Evolutionary conservation across 2,113 vertebrate species (phyloP).

Genomic region (Penelope pileata): DNA sequence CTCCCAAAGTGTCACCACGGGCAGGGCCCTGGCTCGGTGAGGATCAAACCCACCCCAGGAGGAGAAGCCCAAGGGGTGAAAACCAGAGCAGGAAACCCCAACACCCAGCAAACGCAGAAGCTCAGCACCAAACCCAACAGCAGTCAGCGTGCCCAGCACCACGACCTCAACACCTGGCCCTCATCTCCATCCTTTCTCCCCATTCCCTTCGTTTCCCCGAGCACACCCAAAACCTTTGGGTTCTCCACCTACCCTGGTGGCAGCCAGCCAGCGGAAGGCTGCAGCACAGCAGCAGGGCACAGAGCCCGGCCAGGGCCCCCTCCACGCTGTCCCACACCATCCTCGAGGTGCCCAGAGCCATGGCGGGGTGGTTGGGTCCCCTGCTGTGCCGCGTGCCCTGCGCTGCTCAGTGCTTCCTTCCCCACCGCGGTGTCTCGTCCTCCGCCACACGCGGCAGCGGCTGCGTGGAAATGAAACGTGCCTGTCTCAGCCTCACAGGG

Average conservation of each 20-base stretch:
- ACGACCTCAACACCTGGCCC: not conserved
- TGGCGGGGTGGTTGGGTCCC: accelerated
- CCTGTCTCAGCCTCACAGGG: constrained; percentile 7
- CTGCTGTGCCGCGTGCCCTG: accelerated
- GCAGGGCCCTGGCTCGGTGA: not conserved
- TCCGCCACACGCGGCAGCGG: accelerated
- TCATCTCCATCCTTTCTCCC: not conserved
- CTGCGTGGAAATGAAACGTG: constrained; percentile 23
- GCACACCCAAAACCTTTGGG: accelerated
- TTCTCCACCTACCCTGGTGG: constrained; percentile 17
- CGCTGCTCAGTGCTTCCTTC: not conserved
- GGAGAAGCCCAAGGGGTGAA: accelerated
- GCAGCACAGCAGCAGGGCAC: not conserved
- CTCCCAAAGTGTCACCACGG: not conserved
- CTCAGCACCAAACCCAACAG: not conserved
- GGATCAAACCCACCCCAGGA: not conserved
- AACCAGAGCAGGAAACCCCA: not conserved
- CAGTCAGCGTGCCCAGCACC: accelerated
- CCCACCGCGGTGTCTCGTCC: accelerated
- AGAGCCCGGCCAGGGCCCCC: not conserved
- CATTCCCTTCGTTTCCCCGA: not conserved
- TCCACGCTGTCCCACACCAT: not conserved
- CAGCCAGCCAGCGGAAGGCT: not conserved
- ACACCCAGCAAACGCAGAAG: not conserved
- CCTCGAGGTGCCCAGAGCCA: not conserved